Percentiles rank a stretch among this genome's conserved stretches.
These are phyloP conservation scores for Phrynocephalus vlangalii DNA, from an alignment of 2,797 vertebrate genomes.

Conservation along the genomic window DNA sequence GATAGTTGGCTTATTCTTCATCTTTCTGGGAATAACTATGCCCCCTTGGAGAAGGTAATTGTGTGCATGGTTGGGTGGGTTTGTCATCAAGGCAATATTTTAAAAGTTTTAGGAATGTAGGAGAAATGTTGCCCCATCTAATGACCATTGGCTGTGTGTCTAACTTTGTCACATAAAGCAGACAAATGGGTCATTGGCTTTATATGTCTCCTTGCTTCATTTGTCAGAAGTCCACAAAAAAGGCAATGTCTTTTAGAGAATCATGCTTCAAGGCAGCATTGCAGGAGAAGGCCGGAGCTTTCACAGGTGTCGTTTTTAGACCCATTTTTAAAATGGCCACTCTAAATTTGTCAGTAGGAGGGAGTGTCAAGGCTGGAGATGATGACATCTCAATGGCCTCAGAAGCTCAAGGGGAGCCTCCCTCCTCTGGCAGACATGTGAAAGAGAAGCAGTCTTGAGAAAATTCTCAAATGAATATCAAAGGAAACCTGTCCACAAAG, in stretches of 20 bases:
- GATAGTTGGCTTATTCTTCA: no score
- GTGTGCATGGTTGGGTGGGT: not conserved
- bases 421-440: not conserved
- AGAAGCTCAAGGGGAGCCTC: not conserved
- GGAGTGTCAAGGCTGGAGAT: not conserved
- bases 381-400: not conserved
- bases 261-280: not conserved
- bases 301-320: not conserved
- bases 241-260: not conserved
- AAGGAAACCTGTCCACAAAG: not conserved
- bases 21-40: no score
- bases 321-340: not conserved
- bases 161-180: not conserved
- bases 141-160: not conserved
- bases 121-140: not conserved
- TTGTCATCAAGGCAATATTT: not conserved
- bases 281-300: no score
- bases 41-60: not conserved
- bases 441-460: not conserved
- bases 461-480: not conserved
- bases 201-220: not conserved
- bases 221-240: not conserved
- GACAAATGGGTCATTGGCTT: no score
- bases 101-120: not conserved
- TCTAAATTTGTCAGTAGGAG: no score